A percentile compares a stretch with the other conserved stretches of the same genome.
Conservation (phyloP, 2,113 vertebrate species). For the Scophthalmus maximus region DNA sequence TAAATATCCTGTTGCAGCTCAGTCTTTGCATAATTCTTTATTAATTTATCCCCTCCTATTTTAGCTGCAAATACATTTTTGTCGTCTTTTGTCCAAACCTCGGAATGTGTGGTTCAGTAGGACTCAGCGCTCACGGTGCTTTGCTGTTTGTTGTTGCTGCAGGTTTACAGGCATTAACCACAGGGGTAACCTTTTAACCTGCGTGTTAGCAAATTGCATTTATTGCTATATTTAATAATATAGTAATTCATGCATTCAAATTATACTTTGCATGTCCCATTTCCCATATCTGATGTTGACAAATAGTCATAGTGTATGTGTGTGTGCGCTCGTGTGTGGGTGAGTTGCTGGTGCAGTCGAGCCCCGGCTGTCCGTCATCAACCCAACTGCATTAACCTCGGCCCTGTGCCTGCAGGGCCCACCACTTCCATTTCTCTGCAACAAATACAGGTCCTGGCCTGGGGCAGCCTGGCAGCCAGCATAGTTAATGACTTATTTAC, state of each 20-base stretch:
- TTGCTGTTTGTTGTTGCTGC: background rate
- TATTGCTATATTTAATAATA: conserved; percentile 16
- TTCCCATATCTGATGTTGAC: conserved; percentile 44
- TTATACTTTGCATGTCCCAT: conserved; percentile 32
- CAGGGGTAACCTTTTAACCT: background rate
- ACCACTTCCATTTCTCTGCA: conserved; percentile 79
- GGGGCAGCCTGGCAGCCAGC: conserved; percentile 71
- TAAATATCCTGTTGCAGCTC: background rate
- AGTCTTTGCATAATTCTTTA: background rate
- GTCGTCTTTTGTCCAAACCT: too few relatives aligned
- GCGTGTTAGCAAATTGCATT: background rate
- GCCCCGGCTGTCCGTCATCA: conserved; percentile 69
- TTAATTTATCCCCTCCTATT: background rate
- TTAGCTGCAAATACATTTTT: too few relatives aligned
- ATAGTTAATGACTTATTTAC: conserved; percentile 85
- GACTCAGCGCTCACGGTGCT: background rate
- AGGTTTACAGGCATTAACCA: conserved; percentile 4
- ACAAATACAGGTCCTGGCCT: conserved; percentile 81
- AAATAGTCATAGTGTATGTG: conserved; percentile 29
- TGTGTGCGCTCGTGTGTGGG: conserved; percentile 6
- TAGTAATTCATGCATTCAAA: conserved; percentile 13
- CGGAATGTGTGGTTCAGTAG: background rate
- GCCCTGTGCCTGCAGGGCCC: conserved; percentile 77
- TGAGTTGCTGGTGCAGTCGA: conserved; percentile 44
- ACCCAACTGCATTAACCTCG: conserved; percentile 81